Percentiles rank a stretch among this genome's conserved stretches.
These are phyloP conservation scores for Halictus quadricinctus DNA, from an alignment of 2,888 invertebrate genomes.

Conservation along the genomic window DNA sequence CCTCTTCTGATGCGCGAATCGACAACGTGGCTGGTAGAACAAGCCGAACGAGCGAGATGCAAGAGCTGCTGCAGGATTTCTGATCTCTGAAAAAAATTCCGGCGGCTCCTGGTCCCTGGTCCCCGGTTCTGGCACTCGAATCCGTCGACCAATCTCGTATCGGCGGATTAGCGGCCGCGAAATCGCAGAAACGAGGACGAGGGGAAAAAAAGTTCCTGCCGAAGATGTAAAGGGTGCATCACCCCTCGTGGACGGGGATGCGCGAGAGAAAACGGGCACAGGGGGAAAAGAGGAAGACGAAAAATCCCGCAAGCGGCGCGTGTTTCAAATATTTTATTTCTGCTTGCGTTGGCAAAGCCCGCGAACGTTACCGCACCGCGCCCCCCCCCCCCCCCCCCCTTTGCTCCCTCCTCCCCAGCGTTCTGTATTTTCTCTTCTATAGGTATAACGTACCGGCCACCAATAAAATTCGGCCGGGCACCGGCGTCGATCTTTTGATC, in stretches of 20 bases:
- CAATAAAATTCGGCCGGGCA: constrained; percentile 63
- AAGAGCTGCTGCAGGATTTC: neutral
- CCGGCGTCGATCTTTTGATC: constrained; percentile 64
- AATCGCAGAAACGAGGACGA: constrained; percentile 40
- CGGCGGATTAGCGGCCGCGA: constrained; percentile 74
- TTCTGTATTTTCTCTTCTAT: constrained; percentile 51
- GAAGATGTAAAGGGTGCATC: constrained; percentile 31
- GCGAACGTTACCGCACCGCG: constrained; percentile 51
- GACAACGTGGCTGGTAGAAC: constrained; percentile 34
- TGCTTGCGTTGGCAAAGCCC: constrained; percentile 77
- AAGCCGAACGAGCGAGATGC: constrained; percentile 10
- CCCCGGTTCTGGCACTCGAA: neutral
- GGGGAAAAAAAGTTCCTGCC: constrained; percentile 25
- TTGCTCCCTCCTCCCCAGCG: neutral
- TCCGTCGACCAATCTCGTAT: constrained; percentile 60
- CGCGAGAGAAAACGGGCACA: constrained; percentile 17
- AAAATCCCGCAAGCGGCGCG: constrained; percentile 53
- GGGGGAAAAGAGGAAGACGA: constrained; percentile 4
- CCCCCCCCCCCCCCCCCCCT: constrained; percentile 16
- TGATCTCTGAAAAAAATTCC: neutral
- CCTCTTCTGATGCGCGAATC: constrained; percentile 39
- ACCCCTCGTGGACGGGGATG: constrained; percentile 27
- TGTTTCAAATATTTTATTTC: constrained; percentile 80
- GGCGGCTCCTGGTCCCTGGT: neutral
- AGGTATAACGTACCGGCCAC: constrained; percentile 50